A percentile compares a stretch with the other conserved stretches of the same genome.
Evolutionary conservation across 2,888 invertebrate species (phyloP).

Genomic region (Drosophila nr. fundita): DNA sequence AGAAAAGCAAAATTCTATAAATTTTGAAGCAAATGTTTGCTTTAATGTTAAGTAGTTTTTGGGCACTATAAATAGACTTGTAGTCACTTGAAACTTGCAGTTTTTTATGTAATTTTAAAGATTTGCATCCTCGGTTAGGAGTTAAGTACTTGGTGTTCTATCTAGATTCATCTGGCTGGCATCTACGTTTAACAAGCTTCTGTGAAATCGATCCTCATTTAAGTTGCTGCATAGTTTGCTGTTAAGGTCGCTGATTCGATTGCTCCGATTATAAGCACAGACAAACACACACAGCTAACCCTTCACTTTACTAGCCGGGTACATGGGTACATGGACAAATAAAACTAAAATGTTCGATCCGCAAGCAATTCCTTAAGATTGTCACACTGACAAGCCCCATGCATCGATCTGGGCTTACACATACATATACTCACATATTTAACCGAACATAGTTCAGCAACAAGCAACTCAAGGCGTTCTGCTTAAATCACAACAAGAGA

Average conservation of each 20-base stretch:
- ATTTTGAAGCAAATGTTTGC: background rate
- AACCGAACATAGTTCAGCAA: conserved; percentile 32
- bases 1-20: background rate
- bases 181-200: conserved; percentile 54
- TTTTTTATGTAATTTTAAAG: conserved; percentile 14
- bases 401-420: conserved; percentile 33
- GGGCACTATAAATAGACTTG: conserved; percentile 1
- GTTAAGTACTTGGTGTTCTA: conserved; percentile 39
- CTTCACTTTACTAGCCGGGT: conserved; percentile 48
- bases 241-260: conserved; percentile 56
- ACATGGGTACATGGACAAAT: conserved; percentile 37
- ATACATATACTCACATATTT: background rate
- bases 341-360: conserved; percentile 47
- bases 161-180: conserved; percentile 43
- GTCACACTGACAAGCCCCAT: conserved; percentile 63
- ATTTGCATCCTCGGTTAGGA: conserved; percentile 32
- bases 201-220: conserved; percentile 59
- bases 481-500: conserved; percentile 49
- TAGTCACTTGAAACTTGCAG: background rate
- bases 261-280: conserved; percentile 54
- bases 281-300: conserved; percentile 18
- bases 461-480: conserved; percentile 40
- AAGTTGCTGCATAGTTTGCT: conserved; percentile 34
- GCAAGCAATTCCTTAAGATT: conserved; percentile 62
- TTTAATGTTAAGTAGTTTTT: background rate